Evolutionary conservation across 2,113 vertebrate genomes (phyloP), one percentile per base, ranked within the genome.

Genomic region (Shinisaurus crocodilurus): DNA sequence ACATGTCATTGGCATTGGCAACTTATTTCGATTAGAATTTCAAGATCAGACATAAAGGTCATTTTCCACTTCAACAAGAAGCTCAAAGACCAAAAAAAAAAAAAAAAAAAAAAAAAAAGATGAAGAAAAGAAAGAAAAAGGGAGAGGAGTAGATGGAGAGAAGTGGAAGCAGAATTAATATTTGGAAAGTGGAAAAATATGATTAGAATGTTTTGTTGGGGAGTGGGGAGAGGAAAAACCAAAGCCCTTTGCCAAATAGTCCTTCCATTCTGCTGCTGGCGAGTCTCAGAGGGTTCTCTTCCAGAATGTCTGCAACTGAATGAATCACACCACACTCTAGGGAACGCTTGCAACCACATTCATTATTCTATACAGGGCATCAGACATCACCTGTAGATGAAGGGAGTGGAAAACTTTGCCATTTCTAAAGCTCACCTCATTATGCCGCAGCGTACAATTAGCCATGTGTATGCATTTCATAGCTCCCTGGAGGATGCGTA

Each of bases 111-210:
- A 23, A 63, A 23, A n/a, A n/a, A n/a, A n/a, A n/a, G n/a, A n/a
- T n/a, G n/a, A n/a, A 54, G 50, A 12, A 54, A 54, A 12, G 50
- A 18, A 23, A 5, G 60, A 23, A 63, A 23, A 63, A 23, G 60
- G 57, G 20, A 25, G 32, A 40, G 5, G 37, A 40, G 32, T 34
- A 50, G 70, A 2, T 54, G 82, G 45, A 93, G 92, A 90, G 86
- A 94, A 96, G 95, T 92, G 94, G 96, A 95, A 95, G 89, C 90
- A 88, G 92, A 96, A 94, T 77, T 93, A 93, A 96, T 96, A 96
- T 94, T 97, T 96, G 95, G 97, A 97, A 97, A 97, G 96, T 96
- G 87, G 91, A 96, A 96, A 96, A 96, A 95, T 96, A 97, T 95
- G 94, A 95, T 96, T 96, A 94, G 96, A 96, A 95, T 92, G 95